phyloP scores from a whole-genome alignment of 2,888 invertebrate species.

The Tenthredo mesomela region DNA sequence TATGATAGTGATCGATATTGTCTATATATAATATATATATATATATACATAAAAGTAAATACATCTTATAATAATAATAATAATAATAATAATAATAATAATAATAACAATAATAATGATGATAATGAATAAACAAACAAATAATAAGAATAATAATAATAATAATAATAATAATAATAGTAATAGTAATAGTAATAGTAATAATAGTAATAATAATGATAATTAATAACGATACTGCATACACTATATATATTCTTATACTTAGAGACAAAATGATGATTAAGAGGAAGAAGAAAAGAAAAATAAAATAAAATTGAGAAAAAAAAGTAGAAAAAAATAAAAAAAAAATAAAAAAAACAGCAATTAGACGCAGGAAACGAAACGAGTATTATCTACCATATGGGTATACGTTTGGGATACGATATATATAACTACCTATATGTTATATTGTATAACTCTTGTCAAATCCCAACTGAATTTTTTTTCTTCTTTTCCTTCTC shows the following conservation, averaged over 20 bases:
- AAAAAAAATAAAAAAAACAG: slow-evolving; percentile 37
- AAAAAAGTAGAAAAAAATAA: slow-evolving; percentile 25
- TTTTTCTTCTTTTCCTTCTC: background rate
- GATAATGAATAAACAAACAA: slow-evolving; percentile 61
- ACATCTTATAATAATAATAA: slow-evolving; percentile 29
- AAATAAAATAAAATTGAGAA: slow-evolving; percentile 38
- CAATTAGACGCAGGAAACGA: slow-evolving; percentile 41
- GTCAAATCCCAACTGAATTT: background rate
- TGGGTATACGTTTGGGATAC: slow-evolving; percentile 14
- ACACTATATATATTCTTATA: slow-evolving; percentile 75
- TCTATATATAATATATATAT: background rate
- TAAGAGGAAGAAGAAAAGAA: slow-evolving; percentile 49
- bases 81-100: slow-evolving; percentile 49
- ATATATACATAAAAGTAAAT: background rate
- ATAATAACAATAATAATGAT: slow-evolving; percentile 39
- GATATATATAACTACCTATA: slow-evolving; percentile 25
- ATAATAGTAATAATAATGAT: slow-evolving; percentile 59
- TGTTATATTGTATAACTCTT: slow-evolving; percentile 23
- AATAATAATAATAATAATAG: slow-evolving; percentile 66
- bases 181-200: slow-evolving; percentile 61
- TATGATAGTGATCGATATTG: slow-evolving; percentile 70
- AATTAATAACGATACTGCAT: slow-evolving; percentile 63
- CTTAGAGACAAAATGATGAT: slow-evolving; percentile 60
- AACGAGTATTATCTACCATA: slow-evolving; percentile 36
- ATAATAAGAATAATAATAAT: too few relatives aligned